Evolutionary conservation across 2,888 invertebrate species (phyloP).

Genomic region (Drosophila colorata): DNA sequence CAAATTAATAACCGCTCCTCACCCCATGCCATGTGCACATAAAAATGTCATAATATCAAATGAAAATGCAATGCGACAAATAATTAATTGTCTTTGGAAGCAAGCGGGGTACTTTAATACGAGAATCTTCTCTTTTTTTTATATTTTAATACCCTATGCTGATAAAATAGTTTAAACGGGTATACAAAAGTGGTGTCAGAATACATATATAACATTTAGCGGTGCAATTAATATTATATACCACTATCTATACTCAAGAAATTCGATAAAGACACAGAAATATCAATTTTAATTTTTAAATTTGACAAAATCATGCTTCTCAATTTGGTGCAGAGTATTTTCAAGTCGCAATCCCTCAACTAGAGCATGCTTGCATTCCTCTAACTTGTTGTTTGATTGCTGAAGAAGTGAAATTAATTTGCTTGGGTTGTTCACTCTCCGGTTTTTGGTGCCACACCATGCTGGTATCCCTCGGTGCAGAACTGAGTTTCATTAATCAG

Average conservation of each 20-base stretch:
- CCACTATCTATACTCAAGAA: too few species aligned
- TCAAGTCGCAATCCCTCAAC: neutral
- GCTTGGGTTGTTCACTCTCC: constrained; percentile 7
- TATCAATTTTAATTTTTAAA: too few species aligned
- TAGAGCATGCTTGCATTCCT: neutral
- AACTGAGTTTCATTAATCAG: constrained; percentile 44
- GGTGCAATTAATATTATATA: too few species aligned
- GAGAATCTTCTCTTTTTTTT: constrained; percentile 2
- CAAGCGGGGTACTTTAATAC: constrained; percentile 11
- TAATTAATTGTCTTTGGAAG: constrained; percentile 63
- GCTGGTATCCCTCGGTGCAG: constrained; percentile 31
- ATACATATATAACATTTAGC: too few species aligned
- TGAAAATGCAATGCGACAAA: constrained; percentile 67
- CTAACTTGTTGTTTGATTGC: constrained; percentile 29
- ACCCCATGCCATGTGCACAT: constrained; percentile 40
- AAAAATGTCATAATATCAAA: constrained; percentile 77
- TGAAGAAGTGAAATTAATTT: constrained; percentile 51
- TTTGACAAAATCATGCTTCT: too few species aligned
- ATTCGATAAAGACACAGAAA: too few species aligned
- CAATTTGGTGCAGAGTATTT: constrained; percentile 7
- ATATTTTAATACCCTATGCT: constrained; percentile 22
- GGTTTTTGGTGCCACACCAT: constrained; percentile 10
- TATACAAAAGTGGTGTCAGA: neutral
- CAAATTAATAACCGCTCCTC: constrained; percentile 35
- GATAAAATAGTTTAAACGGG: neutral